Evolutionary conservation across 2,888 invertebrate genomes (phyloP), one percentile per base, ranked within the genome.

Genomic region (Craniophora ligustri): DNA sequence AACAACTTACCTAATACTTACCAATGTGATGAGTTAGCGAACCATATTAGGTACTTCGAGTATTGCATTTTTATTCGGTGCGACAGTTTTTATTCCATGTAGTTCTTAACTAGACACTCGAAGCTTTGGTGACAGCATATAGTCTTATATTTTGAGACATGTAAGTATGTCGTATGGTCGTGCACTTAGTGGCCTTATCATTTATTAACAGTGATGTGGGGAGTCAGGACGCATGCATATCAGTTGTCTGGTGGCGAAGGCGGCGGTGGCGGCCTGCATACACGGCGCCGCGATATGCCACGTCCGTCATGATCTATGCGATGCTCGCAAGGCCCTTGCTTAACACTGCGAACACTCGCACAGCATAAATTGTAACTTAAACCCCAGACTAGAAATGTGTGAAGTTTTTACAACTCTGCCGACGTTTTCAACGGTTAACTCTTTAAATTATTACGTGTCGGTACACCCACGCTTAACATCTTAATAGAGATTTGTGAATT

Each of bases 361-460:
- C 82, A 77, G 82, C 81, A 90, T 91, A 89, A 91, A 91, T 92
- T 90, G 84, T 79, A 83, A 88, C 81, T 87, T 81, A 86, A 89
- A 86, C 84, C 58, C 83, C 75, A 74, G 78, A 83, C 81, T 83
- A 82, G 85, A 85, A 86, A 88, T 87, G 85, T 86, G 85, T 82
- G 76, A 87, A 90, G 82, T 89, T 91, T 91, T 89, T 87, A 86
- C 84, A 86, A 85, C 83, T 85, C 71, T 67, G 68, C 77, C 75
- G 63, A 80, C 82, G 75, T 86, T 87, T 85, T 82, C 78, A 79
- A 78, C 68, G 75, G 79, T 72, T 83, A 84, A 88, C 83, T 84
- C 81, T 78, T 82, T 86, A 86, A 89, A 86, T 88, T 88, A 91
- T 89, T 84, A 80, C 85, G 78, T 84, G 84, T 79, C 79, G 78